Evolutionary conservation across 2,113 vertebrate species (phyloP), one percentile per base, ranked within the genome.

Genomic region (Vulpes ferrilata): DNA sequence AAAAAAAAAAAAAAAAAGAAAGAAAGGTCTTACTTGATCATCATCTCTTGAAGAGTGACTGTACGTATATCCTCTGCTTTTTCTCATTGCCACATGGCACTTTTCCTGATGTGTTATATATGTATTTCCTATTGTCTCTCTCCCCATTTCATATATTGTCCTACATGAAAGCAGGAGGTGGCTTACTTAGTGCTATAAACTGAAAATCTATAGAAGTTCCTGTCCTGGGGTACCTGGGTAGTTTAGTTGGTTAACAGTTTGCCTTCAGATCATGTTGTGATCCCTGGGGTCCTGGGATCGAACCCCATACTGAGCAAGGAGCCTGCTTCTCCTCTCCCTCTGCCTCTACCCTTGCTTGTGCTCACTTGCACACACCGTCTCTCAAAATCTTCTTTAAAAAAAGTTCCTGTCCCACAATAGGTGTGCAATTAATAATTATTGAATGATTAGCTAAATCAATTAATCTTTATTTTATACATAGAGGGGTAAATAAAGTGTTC

Each of bases 31-130:
- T 71, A 20, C 11, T 25, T 35, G 19, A 7, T 35, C 11, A 19
- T 80, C 2, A 6, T 55, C 8, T 64, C 13, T 90, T 65, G 30
- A 71, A 53, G 35, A 51, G n/a, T n/a, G 12, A 7, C 9, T 19
- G 8, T 35, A 35, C 11, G 4, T 1, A 57, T 11, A 3, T 12
- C 1, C 13, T 51, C n/a, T 38, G 4, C 12, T 51, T 1, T 0
- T 35, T 62, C 27, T 62, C 27, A 6, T 43, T 92, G 4, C 15
- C 27, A 4, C 11, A 0, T 48, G 64, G 48, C 62, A n/a, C 17
- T 59, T 32, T n/a, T 65, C 13, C n/a, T 57, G 27, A 12, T 1
- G 1, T 23, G 43, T 48, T 35, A 19, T 7, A 4, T 30, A 0
- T 62, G 7, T n/a, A 1, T 62, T 35, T 32, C 0, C 55, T 30